A percentile compares a stretch with the other conserved stretches of the same genome.
Conservation (phyloP, 2,113 vertebrate species). For the crab-eating macaque (Macaca fascicularis) region DNA sequence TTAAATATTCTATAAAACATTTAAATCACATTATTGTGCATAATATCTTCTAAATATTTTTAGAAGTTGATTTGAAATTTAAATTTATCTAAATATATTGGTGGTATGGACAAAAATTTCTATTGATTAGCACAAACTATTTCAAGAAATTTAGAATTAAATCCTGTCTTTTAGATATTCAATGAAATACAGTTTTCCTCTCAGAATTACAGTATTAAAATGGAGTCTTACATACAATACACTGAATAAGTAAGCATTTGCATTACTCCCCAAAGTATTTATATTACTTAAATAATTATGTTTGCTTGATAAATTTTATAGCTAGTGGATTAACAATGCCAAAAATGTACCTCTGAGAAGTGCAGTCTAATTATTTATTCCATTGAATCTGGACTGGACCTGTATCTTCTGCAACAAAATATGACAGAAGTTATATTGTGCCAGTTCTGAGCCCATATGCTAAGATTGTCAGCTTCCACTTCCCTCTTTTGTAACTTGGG, state of each 20-base stretch:
- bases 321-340: not conserved
- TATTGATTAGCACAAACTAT: not conserved
- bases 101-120: not conserved
- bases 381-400: not conserved
- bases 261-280: not conserved
- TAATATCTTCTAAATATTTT: not conserved
- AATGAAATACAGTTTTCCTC: not conserved
- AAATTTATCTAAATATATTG: not conserved
- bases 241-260: not conserved
- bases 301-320: not conserved
- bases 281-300: not conserved
- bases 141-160: not conserved
- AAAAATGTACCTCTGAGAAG: not conserved
- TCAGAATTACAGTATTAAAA: not conserved
- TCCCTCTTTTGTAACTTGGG: not conserved
- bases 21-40: not conserved
- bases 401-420: not conserved
- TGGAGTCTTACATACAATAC: not conserved
- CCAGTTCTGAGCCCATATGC: not conserved
- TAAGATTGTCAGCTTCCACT: not conserved
- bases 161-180: not conserved
- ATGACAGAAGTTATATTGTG: not conserved
- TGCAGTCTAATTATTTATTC: not conserved
- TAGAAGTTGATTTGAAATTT: not conserved
- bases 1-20: not conserved